Evolutionary conservation across 1,140 invertebrate species (phyloP).

Genomic region (Macrotrachela quadricornifera): DNA sequence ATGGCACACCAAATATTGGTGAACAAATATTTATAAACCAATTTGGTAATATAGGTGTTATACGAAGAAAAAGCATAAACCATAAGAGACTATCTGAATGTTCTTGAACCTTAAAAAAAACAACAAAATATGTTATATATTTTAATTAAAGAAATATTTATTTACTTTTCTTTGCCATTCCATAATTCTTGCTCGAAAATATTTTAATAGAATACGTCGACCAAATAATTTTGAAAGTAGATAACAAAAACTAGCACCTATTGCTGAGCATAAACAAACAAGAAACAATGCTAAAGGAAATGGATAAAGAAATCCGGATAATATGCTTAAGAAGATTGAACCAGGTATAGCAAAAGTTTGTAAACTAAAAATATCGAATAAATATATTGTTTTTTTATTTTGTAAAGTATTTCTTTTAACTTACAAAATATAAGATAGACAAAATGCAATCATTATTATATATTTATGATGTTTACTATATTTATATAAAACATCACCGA

Average conservation of each 20-base stretch:
- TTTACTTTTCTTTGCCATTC: neutral
- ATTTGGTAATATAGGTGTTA: conserved; percentile 92
- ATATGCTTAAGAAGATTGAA: conserved; percentile 84
- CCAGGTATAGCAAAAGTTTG: conserved; percentile 99
- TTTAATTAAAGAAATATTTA: no score
- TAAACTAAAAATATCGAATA: conserved; percentile 39
- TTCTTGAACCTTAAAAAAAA: conserved; percentile 38
- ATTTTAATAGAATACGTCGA: conserved; percentile 55
- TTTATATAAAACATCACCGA: conserved; percentile 64
- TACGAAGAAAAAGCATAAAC: conserved; percentile 86
- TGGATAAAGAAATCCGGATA: conserved; percentile 87
- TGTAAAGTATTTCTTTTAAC: conserved; percentile 4
- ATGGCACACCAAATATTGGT: conserved; percentile 80
- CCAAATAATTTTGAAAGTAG: conserved; percentile 69
- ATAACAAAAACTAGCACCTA: conserved; percentile 86
- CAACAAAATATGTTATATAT: no score
- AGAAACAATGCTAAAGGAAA: conserved; percentile 66
- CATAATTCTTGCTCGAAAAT: conserved; percentile 60
- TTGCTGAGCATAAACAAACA: conserved; percentile 79
- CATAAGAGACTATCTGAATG: conserved; percentile 71
- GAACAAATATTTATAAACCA: conserved; percentile 98
- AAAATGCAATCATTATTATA: conserved; percentile 67
- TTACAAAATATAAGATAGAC: conserved; percentile 70
- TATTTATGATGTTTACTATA: conserved; percentile 86
- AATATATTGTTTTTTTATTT: neutral